Evolutionary conservation across 2,113 vertebrate species (phyloP).

Genomic region (Boleophthalmus pectinirostris): DNA sequence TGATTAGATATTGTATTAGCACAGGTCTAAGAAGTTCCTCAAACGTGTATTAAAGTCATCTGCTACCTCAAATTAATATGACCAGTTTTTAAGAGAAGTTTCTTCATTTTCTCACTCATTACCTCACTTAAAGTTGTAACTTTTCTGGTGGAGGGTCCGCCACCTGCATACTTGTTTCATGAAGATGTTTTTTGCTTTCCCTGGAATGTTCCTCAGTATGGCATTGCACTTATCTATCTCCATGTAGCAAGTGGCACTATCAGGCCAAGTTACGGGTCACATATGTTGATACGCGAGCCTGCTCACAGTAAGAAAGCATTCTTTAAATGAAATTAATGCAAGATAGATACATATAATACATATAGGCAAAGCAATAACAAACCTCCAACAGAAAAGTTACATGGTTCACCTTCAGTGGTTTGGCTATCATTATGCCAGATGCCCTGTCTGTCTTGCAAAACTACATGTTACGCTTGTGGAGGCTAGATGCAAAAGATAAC

Average conservation of each 20-base stretch:
- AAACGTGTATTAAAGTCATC: neutral
- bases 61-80: neutral
- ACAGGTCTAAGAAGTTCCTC: neutral
- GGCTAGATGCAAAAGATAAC: slow-evolving; percentile 43
- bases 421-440: neutral
- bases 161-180: no score
- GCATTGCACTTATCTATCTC: neutral
- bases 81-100: neutral
- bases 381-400: neutral
- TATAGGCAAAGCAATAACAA: neutral
- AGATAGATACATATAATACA: neutral
- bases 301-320: no score
- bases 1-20: neutral
- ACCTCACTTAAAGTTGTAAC: neutral
- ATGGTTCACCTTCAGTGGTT: neutral
- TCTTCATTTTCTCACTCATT: neutral
- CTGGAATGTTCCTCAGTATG: neutral
- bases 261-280: neutral
- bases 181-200: neutral
- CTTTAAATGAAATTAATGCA: neutral
- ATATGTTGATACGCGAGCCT: no score
- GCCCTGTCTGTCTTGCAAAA: neutral
- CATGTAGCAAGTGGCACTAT: neutral
- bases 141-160: no score
- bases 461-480: slow-evolving; percentile 22